Base-by-base conservation (phyloP, 1,140 invertebrate genomes). In the Bombus huntii region DNA sequence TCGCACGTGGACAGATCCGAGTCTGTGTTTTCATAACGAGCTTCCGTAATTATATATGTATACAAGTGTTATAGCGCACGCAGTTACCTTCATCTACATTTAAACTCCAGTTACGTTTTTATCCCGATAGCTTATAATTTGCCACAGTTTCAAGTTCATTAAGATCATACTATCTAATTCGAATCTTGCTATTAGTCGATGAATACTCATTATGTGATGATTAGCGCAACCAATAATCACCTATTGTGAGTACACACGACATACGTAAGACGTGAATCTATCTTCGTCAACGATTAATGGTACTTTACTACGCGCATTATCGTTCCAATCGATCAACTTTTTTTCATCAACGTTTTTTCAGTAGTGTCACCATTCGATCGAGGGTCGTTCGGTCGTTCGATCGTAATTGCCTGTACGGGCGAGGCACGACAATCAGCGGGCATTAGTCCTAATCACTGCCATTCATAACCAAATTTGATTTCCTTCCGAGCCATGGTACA, bases 401-500 rank as follows among this genome's bases (percentile, higher is more conserved):
- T 87, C 77, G 88, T 86, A 90, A 90, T 91, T 79, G 80, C 62
- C 74, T 53, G 85, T 81, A 73, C 83, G 78, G 15, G n/a, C 34
- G 62, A 18, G 34, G 76, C 70, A 65, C 83, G 73, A 89, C 89
- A 89, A 91, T 90, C 83, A 81, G 81, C 31, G 65, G 57, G 81
- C 88, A 91, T 92, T 90, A 91, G 84, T 88, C 82, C 86, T 91
- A 91, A 92, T 91, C 90, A 88, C 66, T 70, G 87, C 82, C 82
- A 92, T 92, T 92, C 91, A 92, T 91, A 92, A 92, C 87, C 87
- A 91, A 92, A 92, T 92, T 88, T 87, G 84, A 90, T 87, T 90
- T 91, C 81, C 81, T 89, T 88, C 81, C 70, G 62, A 85, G 76
- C 77, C 68, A 70, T 66, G 68, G 83, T 75, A 39, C 82, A 85